Evolutionary conservation across 2,113 vertebrate species (phyloP).

Genomic region (Neoarius graeffei): DNA sequence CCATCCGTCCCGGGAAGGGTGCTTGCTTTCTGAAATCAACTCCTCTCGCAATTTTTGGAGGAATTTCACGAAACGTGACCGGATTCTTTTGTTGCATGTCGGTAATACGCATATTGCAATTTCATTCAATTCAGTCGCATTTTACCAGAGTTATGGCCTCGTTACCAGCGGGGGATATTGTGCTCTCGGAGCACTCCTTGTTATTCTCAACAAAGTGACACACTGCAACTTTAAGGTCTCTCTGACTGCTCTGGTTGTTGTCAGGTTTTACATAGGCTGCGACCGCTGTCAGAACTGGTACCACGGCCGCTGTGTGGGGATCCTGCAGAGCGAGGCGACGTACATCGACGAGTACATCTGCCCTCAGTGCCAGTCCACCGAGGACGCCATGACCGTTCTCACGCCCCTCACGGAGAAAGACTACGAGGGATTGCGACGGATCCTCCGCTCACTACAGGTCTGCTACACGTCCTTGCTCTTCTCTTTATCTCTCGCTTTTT

Average conservation of each 20-base stretch:
- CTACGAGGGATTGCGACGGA: constrained; percentile 90
- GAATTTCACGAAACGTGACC: no score
- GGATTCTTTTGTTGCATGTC: no score
- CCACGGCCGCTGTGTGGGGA: constrained; percentile 97
- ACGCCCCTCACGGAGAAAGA: constrained; percentile 96
- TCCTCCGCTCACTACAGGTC: constrained; percentile 92
- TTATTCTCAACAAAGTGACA: not conserved
- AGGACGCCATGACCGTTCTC: constrained; percentile 98
- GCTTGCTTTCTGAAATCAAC: no score
- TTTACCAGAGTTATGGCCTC: no score
- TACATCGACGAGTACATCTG: constrained; percentile 98
- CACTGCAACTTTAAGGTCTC: not conserved
- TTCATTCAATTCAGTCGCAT: no score
- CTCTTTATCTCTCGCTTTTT: not conserved
- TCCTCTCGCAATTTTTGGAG: no score
- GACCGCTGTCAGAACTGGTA: constrained; percentile 99
- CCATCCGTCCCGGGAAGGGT: no score
- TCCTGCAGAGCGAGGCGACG: constrained; percentile 95
- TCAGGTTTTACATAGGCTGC: constrained; percentile 97
- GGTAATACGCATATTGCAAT: no score
- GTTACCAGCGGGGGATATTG: no score
- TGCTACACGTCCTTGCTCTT: constrained; percentile 46
- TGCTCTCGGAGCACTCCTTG: no score
- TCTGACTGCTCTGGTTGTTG: not conserved
- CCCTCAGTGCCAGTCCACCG: constrained; percentile 96